Base-by-base conservation (phyloP, 2,888 invertebrate genomes). In the Encarsia formosa region DNA sequence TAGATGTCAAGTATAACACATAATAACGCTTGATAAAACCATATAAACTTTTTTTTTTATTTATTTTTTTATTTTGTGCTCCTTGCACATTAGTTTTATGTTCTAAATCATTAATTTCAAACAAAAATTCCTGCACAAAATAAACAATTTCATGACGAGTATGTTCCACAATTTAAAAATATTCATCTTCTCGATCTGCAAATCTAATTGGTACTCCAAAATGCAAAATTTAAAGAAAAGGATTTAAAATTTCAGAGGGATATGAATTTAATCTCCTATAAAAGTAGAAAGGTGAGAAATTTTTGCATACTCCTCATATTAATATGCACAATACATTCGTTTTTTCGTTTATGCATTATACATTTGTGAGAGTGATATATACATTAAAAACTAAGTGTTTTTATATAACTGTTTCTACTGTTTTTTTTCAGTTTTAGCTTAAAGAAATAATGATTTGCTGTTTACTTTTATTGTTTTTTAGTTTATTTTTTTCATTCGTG, bases 221-320 rank as follows among this genome's bases (percentile, higher is more conserved):
- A 8, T 29, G 29, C 13, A n/a, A n/a, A 3, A 56, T 53, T 56
- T n/a, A 56, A 50, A 56, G 34, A 34, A 31, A 20, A 43, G 19
- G 2, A 40, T 39, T 50, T 57, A 32, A 35, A 49, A 38, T 53
- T 44, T 45, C 52, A 49, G 52, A 52, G 43, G 56, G 56, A 52
- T 37, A 39, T 5, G 15, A 22, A n/a, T n/a, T n/a, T 52, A 47
- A 52, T 18, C 56, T 43, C n/a, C 56, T 31, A 15, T 52, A 57
- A 43, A 54, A 46, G 53, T 57, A 51, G 48, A 51, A 57, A 57
- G 56, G 56, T 57, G 56, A 57, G 56, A 46, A 48, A 52, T 23
- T 44, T 54, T 57, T 48, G 39, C 45, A 57, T 48, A 57, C 56
- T 57, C 56, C 51, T 50, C 53, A 54, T 53, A 54, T 52, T 48